phyloP scores from a whole-genome alignment of 2,797 vertebrate genomes.

The Sebastiscus albofasciatus region DNA sequence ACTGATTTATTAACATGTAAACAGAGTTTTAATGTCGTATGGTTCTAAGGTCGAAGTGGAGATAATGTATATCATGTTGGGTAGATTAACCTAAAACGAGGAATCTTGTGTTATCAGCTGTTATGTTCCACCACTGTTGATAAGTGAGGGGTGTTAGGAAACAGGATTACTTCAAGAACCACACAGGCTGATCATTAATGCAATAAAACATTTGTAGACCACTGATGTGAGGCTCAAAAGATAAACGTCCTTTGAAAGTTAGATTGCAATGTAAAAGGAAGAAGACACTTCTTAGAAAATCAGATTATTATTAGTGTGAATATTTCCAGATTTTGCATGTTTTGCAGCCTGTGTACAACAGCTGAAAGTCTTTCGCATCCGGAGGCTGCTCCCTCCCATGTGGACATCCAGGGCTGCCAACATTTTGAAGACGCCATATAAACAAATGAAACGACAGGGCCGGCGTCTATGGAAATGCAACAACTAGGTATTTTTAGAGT shows the following conservation, averaged over 20 bases:
- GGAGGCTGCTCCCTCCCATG: slow-evolving; percentile 37
- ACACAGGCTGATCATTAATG: not conserved
- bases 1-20: not conserved
- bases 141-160: not conserved
- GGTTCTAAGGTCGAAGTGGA: not conserved
- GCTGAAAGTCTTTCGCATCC: slow-evolving; percentile 30
- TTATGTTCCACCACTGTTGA: not conserved
- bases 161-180: not conserved
- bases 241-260: not conserved
- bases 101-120: not conserved
- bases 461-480: slow-evolving; percentile 56
- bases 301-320: not conserved
- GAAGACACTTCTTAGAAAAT: not conserved
- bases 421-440: slow-evolving; percentile 54
- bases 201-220: too few relatives aligned
- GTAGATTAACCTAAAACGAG: not conserved
- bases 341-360: slow-evolving; percentile 10
- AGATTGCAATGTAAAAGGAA: not conserved
- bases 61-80: not conserved
- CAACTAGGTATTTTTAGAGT: slow-evolving; percentile 70
- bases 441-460: slow-evolving; percentile 57
- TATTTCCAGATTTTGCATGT: slow-evolving; percentile 15
- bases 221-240: not conserved
- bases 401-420: slow-evolving; percentile 51
- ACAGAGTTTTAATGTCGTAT: not conserved